phyloP scores from a whole-genome alignment of 1,140 invertebrate species.

The Drosophila murphyi region DNA sequence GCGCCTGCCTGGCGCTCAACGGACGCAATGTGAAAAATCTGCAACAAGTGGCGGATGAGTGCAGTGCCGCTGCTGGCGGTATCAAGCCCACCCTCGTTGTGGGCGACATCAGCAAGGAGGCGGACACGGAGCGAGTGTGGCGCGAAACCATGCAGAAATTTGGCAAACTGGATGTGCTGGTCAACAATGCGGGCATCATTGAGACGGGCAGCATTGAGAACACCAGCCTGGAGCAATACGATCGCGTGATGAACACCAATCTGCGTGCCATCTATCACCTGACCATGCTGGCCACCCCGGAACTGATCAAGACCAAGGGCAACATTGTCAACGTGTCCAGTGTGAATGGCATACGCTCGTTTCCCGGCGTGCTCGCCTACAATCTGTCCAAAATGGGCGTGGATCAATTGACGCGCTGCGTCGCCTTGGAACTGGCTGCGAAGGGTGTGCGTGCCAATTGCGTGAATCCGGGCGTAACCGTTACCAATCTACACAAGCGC shows the following conservation, averaged over 20 bases:
- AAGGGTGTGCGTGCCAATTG: slow-evolving; percentile 94
- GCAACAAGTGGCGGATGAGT: slow-evolving; percentile 53
- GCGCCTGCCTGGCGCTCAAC: slow-evolving; percentile 89
- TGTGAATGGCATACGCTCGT: slow-evolving; percentile 93
- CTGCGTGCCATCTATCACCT: slow-evolving; percentile 93
- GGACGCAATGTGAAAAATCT: slow-evolving; percentile 88
- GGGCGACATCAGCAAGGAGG: slow-evolving; percentile 90
- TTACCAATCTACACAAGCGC: slow-evolving; percentile 91
- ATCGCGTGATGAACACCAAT: slow-evolving; percentile 93
- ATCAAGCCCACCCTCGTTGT: slow-evolving; percentile 45
- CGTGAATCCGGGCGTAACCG: slow-evolving; percentile 92
- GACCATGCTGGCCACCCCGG: slow-evolving; percentile 93
- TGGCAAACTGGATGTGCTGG: slow-evolving; percentile 90
- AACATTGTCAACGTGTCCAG: slow-evolving; percentile 96
- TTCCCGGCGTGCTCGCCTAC: slow-evolving; percentile 92
- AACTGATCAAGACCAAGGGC: slow-evolving; percentile 92
- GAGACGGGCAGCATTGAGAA: slow-evolving; percentile 93
- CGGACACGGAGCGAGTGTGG: slow-evolving; percentile 90
- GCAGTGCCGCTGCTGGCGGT: slow-evolving; percentile 83
- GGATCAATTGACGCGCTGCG: slow-evolving; percentile 95
- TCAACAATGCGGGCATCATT: slow-evolving; percentile 96
- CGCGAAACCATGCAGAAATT: slow-evolving; percentile 89
- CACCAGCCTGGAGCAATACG: slow-evolving; percentile 92
- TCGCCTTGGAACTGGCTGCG: slow-evolving; percentile 91
- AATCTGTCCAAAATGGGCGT: slow-evolving; percentile 95